phyloP scores from a whole-genome alignment of 2,888 invertebrate genomes.

The Eupithecia pulchellata region DNA sequence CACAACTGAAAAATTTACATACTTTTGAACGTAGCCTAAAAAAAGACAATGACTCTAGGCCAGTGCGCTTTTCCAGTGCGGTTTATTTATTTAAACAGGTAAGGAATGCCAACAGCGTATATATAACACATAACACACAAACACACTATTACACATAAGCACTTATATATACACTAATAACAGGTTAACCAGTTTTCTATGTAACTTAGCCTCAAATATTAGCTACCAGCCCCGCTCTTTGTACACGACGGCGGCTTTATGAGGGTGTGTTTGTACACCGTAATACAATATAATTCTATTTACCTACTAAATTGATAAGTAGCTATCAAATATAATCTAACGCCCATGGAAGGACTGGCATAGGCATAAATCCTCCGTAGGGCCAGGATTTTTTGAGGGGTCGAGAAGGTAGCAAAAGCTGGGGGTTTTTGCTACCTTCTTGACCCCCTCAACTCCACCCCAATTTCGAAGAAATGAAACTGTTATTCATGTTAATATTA shows the following conservation, averaged over 20 bases:
- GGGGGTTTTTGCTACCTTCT: too few species aligned
- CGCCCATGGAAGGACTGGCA: neutral
- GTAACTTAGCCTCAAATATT: slow-evolving; percentile 24
- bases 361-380: too few species aligned
- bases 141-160: too few species aligned
- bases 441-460: too few species aligned
- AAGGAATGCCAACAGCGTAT: too few species aligned
- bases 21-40: neutral
- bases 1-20: neutral
- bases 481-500: too few species aligned
- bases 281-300: slow-evolving; percentile 27
- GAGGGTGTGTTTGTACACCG: slow-evolving; percentile 24
- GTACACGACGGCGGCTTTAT: slow-evolving; percentile 12
- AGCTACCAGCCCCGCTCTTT: slow-evolving; percentile 19
- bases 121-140: too few species aligned
- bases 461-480: too few species aligned
- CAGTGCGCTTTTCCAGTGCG: neutral
- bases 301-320: slow-evolving; percentile 11
- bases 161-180: too few species aligned
- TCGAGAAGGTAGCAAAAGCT: too few species aligned
- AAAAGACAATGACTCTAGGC: neutral
- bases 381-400: too few species aligned
- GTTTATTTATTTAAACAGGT: too few species aligned
- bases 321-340: neutral
- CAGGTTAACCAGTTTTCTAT: slow-evolving; percentile 13